These are phyloP conservation scores for Aegithalos caudatus DNA, from an alignment of 2,113 vertebrate species.

Conservation along the genomic window DNA sequence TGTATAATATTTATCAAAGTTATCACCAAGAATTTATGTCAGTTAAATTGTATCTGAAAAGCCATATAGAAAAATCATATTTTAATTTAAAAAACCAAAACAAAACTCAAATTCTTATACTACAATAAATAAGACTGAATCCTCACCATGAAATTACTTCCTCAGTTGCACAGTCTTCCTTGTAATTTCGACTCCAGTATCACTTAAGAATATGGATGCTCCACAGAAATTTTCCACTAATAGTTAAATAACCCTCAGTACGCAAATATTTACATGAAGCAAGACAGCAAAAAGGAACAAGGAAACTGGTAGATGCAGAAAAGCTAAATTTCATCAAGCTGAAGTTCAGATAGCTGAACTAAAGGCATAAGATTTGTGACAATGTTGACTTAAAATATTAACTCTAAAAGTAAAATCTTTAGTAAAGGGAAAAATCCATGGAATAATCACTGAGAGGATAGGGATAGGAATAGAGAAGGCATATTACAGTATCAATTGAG, in stretches of 20 bases:
- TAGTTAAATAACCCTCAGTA: background rate
- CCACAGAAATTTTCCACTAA: background rate
- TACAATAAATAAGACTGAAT: background rate
- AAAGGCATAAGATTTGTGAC: background rate
- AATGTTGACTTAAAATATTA: background rate
- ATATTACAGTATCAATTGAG: background rate
- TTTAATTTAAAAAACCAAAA: fast-evolving
- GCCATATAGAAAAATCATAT: background rate
- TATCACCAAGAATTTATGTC: background rate
- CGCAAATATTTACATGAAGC: background rate
- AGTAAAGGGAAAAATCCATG: background rate
- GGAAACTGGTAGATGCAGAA: background rate
- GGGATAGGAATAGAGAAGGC: background rate
- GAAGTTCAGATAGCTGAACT: background rate
- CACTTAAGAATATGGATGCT: background rate
- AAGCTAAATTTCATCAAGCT: no score
- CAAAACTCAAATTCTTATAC: background rate
- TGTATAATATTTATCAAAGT: background rate
- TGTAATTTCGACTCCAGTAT: background rate
- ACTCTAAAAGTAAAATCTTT: background rate
- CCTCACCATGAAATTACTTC: background rate
- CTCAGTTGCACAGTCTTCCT: background rate
- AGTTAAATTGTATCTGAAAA: background rate
- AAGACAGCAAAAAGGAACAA: background rate
- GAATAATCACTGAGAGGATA: background rate